Base-by-base conservation (phyloP, 2,888 invertebrate species). In the Anoplius nigerrimus region DNA sequence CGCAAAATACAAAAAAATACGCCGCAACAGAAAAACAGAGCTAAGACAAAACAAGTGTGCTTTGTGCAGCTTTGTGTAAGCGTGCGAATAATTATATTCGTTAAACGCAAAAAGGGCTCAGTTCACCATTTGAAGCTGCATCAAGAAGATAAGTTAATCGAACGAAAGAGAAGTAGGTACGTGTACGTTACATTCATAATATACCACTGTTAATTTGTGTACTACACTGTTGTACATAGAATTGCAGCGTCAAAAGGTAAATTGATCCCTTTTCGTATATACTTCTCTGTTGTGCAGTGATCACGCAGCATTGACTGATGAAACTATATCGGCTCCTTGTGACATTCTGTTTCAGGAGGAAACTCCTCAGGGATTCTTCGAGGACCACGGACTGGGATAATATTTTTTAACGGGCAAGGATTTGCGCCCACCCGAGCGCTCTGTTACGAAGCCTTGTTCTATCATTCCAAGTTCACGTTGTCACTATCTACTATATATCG, bases 281-380 rank as follows among this genome's bases (percentile, higher is more conserved):
- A 21, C 61, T 63, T 15, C 46, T 11, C 48, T 11, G n/a, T 42
- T 15, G 56, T 46, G 13, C 4, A 15, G 46, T 58, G 54, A 18
- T 13, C 20, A 57, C 2, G 22, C 15, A 46, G 27, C 52, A 48
- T 48, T 61, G 42, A 24, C 20, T 59, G 52, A 63, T 21, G 18
- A 53, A 58, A 34, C 18, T 46, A 27, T 63, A 56, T 8, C 34
- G 34, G 6, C 6, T 34, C 34, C 11, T 2, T 34, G 11, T 34
- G 6, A 34, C 34, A 5, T 34, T 90, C 91, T 92, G 91, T 95
- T 95, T 88, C 93, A 98, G 98, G 99, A 99, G 92, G 98, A 99
- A 92, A 99, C 98, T 66, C 98, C 98, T 63, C 98, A 99, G 91
- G 98, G 98, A 85, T 98, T 99, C 92, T 99, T 99, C 90, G 99